Base-by-base conservation (phyloP, 1,140 invertebrate genomes). In the Drosophila oshimai region DNA sequence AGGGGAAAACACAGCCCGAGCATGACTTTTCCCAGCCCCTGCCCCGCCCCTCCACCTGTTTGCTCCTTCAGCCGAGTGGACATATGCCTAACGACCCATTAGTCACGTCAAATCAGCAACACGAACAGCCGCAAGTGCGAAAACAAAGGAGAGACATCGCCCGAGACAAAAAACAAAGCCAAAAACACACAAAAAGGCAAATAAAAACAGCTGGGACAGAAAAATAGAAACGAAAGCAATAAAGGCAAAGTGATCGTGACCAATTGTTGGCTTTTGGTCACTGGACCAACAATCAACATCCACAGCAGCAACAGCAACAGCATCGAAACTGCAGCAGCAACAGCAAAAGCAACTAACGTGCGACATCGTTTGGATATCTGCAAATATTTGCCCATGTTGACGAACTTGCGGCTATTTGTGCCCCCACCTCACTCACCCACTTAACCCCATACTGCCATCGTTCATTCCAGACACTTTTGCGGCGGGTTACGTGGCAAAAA, bases 41-140 rank as follows among this genome's bases (percentile, higher is more conserved):
- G 20, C 15, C 4, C 28, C 17, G 6, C 3, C 6, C n/a, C 20
- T 31, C 28, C 57, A 70, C 47, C 64, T 61, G 46, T 29, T 26
- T 22, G 42, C 31, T 44, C 26, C 65, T 37, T 22, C 10, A 17
- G 24, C 42, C 15, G 34, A 70, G 36, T 50, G 67, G 61, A 71
- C 65, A 75, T 54, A 86, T 55, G 71, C 71, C 65, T 80, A 84
- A 84, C 80, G 75, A 64, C 47, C 76, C 75, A 86, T 86, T 86
- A 87, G 80, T 87, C 80, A 86, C 80, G 80, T 87, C 80, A 80
- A 80, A 87, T 87, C 81, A 75, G 74, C 80, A 74, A 41, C 80
- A 77, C 44, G 73, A 57, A 74, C 44, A 2, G 18, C 46, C 64
- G 61, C 61, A 68, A 62, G 37, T 72, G 45, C 12, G 26, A 62